Base-by-base conservation (phyloP, 2,113 vertebrate genomes). In the Nothoprocta pentlandii region DNA sequence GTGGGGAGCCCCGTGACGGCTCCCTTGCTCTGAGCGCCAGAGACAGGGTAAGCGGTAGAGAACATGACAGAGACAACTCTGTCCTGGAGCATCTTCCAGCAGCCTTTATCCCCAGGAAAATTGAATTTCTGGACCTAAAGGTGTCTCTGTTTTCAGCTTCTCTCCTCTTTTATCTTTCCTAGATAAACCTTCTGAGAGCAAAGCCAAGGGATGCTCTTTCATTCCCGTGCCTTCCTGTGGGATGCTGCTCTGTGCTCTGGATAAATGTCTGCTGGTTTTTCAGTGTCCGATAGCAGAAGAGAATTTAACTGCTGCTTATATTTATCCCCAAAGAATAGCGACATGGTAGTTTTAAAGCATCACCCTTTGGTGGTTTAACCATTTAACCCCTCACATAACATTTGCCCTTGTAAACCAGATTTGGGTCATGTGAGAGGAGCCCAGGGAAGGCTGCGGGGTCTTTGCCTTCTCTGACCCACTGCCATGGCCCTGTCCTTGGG, bases 11-110 rank as follows among this genome's bases (percentile, higher is more conserved):
- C 68, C 7, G 2, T 5, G 54, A 22, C 41, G 36, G 3, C 11
- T 42, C 20, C 20, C 16, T 19, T n/a, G 4, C 49, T 61, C n/a
- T 26, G 39, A 2, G 6, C 10, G 8, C 0, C 2, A 5, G 17
- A 9, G 71, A 19, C 63, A 34, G 21, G 32, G 16, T 73, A 80
- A 20, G 32, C 56, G 39, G 5, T 20, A 59, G 32, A 10, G 61
- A 28, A 7, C 2, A 5, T 10, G 16, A 41, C 16, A 13, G 13
- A 25, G 25, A 32, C 41, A 3, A 22, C 70, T 17, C 54, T 44
- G 32, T 69, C 20, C 46, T 6, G 12, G 10, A 10, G 14, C 3
- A 28, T 69, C 54, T 80, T 68, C 41, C 15, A 76, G 51, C 51
- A 46, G 6, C 34, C 28, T 42, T 10, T 12, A 15, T 12, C 19